Evolutionary conservation across 2,888 invertebrate genomes (phyloP), one percentile per base, ranked within the genome.

Genomic region (Drosophila infuscata): DNA sequence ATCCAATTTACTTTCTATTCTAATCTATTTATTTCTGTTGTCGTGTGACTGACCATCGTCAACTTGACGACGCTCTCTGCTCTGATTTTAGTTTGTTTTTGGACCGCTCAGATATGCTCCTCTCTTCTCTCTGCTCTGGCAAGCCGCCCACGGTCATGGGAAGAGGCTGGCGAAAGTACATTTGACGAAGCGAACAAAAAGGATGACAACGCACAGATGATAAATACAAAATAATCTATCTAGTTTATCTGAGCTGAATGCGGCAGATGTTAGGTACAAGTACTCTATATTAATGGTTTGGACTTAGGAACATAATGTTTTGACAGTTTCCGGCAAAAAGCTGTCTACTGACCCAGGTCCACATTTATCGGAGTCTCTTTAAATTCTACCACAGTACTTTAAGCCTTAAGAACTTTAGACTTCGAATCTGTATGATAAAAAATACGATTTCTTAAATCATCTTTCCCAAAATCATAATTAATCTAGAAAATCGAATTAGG

Each of bases 1-100:
- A 15, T 7, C 20, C 8, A 25, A 25, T 25, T 46, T 15, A 15
- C 1, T 15, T 25, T 25, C 25, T 25, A 25, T 3, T 25, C 25
- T 25, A 4, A 8, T 15, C 46, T 54, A 29, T 54, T 30, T 30
- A 56, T 38, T 38, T 56, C n/a, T 38, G n/a, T 56, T 38, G n/a
- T 17, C 74, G 70, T 73, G 81, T 70, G 85, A 84, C 88, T 87
- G 80, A 84, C 83, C 79, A 87, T 63, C 77, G 77, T 79, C 83
- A 79, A 81, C 58, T 66, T 73, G 70, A 66, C 59, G 29, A 51
- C 61, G 41, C 61, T 60, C 57, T 49, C 2, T 41, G 46, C 43
- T 43, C 25, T 61, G 17, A 12, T 12, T 58, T 25, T 46, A 15
- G 46, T 25, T 25, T 8, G 46, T 25, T 46, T 25, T 46, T 46